A percentile compares a stretch with the other conserved stretches of the same genome.
These are phyloP conservation scores for Oryzias woworae DNA, from an alignment of 2,113 vertebrate species.

Conservation along the genomic window DNA sequence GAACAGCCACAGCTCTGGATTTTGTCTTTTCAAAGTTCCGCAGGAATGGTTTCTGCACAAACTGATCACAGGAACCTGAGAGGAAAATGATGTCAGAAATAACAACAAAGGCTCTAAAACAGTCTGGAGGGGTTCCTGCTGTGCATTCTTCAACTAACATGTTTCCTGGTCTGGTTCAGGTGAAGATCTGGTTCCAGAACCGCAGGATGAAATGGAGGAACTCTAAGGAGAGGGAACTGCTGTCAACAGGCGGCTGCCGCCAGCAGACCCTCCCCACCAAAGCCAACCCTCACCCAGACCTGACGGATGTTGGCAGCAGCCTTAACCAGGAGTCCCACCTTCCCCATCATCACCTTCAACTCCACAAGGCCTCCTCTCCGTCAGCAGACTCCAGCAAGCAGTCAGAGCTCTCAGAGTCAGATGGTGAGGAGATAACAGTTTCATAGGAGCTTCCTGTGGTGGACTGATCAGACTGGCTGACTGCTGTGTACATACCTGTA, in stretches of 20 bases:
- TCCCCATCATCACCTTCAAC: background rate
- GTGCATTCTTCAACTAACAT: background rate
- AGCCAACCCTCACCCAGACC: conserved; percentile 95
- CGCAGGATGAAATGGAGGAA: conserved; percentile 99
- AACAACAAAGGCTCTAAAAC: too few relatives aligned
- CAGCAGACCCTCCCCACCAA: conserved; percentile 97
- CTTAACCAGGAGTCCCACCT: conserved; percentile 28
- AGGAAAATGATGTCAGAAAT: too few relatives aligned
- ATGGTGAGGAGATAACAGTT: conserved; percentile 91
- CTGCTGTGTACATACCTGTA: conserved; percentile 4
- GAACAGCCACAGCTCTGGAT: too few relatives aligned
- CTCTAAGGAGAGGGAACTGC: conserved; percentile 95
- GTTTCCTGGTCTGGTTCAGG: conserved; percentile 68
- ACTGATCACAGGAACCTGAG: too few relatives aligned
- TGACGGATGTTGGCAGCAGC: conserved; percentile 90
- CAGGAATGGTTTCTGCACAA: too few relatives aligned
- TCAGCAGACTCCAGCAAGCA: conserved; percentile 85
- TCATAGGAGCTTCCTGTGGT: conserved; percentile 55
- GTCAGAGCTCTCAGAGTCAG: conserved; percentile 89
- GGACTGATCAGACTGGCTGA: conserved; percentile 3
- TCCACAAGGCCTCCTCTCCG: conserved; percentile 60
- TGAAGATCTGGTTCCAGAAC: conserved; percentile 99
- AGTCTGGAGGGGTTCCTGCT: too few relatives aligned
- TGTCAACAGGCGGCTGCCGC: conserved; percentile 92
- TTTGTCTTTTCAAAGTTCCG: too few relatives aligned